These are phyloP conservation scores for Scolanthus callimorphus DNA, from an alignment of 92 coral and sea anemone genomes.

Conservation along the genomic window DNA sequence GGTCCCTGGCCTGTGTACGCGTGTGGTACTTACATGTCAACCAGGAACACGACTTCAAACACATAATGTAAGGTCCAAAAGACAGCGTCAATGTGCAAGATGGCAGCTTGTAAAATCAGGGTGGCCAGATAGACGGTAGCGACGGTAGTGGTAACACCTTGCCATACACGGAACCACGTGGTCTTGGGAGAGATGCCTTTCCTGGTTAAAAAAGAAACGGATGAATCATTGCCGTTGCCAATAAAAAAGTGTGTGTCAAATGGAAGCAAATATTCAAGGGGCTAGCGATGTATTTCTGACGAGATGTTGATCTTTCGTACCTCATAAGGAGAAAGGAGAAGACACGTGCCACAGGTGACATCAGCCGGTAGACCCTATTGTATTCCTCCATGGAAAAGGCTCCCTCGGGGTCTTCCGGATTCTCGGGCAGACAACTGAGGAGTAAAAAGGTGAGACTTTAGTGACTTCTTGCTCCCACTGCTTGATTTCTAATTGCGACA, in stretches of 20 bases:
- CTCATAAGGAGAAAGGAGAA: conserved; percentile 62
- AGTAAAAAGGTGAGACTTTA: too few species aligned
- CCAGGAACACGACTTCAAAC: conserved; percentile 58
- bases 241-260: too few species aligned
- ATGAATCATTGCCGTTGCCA: too few species aligned
- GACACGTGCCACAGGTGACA: conserved; percentile 35
- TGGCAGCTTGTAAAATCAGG: conserved; percentile 64
- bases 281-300: too few species aligned
- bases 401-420: too few species aligned
- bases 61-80: conserved; percentile 72
- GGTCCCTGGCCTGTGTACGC: too few species aligned
- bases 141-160: conserved; percentile 33
- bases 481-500: too few species aligned
- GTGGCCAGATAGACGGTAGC: conserved; percentile 60
- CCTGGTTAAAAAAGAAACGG: conserved; percentile 37
- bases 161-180: conserved; percentile 55
- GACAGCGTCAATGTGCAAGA: conserved; percentile 55
- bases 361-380: conserved; percentile 45
- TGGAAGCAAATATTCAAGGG: too few species aligned
- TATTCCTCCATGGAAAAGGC: conserved; percentile 41
- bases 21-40: conserved; percentile 89
- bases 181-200: conserved; percentile 42
- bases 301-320: too few species aligned
- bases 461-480: too few species aligned
- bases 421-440: too few species aligned